Evolutionary conservation across 2,888 invertebrate species (phyloP), one percentile per base, ranked within the genome.

Genomic region (Pandemis cinnamomeana): DNA sequence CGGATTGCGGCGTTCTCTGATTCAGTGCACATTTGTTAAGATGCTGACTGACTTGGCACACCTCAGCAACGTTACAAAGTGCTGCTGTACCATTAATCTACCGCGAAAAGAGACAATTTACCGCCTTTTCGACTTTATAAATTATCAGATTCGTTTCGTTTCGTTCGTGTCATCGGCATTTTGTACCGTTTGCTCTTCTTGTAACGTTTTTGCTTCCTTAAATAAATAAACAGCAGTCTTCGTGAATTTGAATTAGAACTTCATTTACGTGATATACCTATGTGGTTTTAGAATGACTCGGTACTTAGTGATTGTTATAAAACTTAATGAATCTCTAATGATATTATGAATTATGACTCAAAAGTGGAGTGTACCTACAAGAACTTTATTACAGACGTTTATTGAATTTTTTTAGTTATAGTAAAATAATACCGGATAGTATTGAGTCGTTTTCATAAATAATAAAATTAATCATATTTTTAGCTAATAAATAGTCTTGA

Each of bases 41-140:
- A 42, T 20, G 46, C 42, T 20, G 61, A 63, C 63, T 64, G 61
- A 58, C 63, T 64, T 72, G 68, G 68, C 72, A 64, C 61, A 42
- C 42, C 15, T 7, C 53, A 36, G 51, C 46, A 15, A 41, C 68
- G 72, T 62, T 36, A 46, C 68, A 41, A 66, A 60, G 61, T 53
- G 42, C 42, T 44, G 64, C 27, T 68, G 62, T 68, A 69, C 63
- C 46, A 72, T 72, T 58, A 72, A 63, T 69, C 42, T 58, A 27
- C 72, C 68, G 63, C 62, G 61, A 67, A 63, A 55, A 48, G 27
- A n/a, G 46, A 46, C 68, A 72, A 72, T 72, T 71, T 69, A 53
- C 48, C 68, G 68, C 68, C 55, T 63, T 72, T 72, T 55, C 55
- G 68, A 27, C 53, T 55, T 58, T 63, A 42, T 71, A 53, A 63